A percentile compares a stretch with the other conserved stretches of the same genome.
These are phyloP conservation scores for Desoria tigrina DNA, from an alignment of 2,888 invertebrate genomes.

Conservation along the genomic window DNA sequence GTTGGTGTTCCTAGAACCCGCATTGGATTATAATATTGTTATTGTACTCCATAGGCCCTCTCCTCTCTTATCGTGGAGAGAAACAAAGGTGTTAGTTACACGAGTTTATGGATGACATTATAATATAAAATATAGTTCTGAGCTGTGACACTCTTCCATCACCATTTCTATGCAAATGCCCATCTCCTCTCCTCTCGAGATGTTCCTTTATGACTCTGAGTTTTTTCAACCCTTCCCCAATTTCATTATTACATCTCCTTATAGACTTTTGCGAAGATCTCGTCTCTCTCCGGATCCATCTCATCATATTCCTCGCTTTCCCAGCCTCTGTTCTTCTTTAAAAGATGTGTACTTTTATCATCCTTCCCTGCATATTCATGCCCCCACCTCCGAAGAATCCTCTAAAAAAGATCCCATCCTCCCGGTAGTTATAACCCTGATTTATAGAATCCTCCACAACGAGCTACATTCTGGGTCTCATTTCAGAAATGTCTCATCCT, in stretches of 20 bases:
- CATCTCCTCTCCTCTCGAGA: constrained; percentile 46
- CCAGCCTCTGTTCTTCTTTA: neutral
- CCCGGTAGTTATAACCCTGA: constrained; percentile 21
- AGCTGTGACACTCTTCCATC: constrained; percentile 49
- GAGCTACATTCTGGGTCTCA: constrained; percentile 15
- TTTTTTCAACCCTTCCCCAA: constrained; percentile 42
- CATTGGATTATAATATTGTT: too few species aligned
- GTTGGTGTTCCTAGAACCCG: too few species aligned
- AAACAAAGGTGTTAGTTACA: constrained; percentile 28
- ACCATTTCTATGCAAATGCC: constrained; percentile 50
- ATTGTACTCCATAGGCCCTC: too few species aligned
- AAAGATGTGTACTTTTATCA: too few species aligned
- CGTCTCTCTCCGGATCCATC: constrained; percentile 2
- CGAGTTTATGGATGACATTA: constrained; percentile 21
- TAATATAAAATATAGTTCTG: constrained; percentile 25
- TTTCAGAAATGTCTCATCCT: constrained; percentile 27
- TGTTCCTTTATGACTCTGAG: constrained; percentile 47
- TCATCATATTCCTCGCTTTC: neutral
- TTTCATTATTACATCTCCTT: constrained; percentile 33
- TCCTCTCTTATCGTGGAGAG: constrained; percentile 4
- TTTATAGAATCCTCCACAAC: constrained; percentile 16
- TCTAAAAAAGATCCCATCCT: neutral
- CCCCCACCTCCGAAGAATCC: neutral
- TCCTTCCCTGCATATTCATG: constrained; percentile 1
- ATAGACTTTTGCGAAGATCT: neutral